These are phyloP conservation scores for Drosophila mojavensis DNA, from an alignment of 1,140 invertebrate species.

Conservation along the genomic window DNA sequence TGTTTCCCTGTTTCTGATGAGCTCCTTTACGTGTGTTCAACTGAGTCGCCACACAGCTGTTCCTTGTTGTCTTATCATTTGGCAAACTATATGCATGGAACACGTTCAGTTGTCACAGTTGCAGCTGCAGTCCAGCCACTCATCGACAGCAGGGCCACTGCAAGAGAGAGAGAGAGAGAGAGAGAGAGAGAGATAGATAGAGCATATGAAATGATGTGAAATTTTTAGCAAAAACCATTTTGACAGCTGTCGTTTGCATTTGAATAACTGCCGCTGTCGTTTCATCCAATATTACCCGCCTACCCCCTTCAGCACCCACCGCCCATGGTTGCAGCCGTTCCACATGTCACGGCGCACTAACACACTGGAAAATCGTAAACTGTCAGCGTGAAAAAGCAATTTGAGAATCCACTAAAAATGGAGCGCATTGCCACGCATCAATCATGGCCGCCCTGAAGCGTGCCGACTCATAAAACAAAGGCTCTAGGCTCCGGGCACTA, in stretches of 20 bases:
- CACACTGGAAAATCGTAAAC: conserved; percentile 55
- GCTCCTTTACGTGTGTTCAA: conserved; percentile 20
- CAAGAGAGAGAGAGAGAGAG: conserved; percentile 32
- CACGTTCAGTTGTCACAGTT: conserved; percentile 19
- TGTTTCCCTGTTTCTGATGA: not conserved
- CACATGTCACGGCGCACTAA: not conserved
- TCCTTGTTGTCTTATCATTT: conserved; percentile 52
- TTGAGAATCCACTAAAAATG: conserved; percentile 75
- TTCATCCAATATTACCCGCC: conserved; percentile 4
- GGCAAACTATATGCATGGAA: conserved; percentile 34
- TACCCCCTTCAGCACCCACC: too few relatives aligned
- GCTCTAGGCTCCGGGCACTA: not conserved
- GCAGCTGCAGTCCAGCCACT: conserved; percentile 39
- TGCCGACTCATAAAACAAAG: conserved; percentile 71
- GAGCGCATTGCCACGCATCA: conserved; percentile 54
- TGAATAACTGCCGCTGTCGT: conserved; percentile 72
- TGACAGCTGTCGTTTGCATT: conserved; percentile 82
- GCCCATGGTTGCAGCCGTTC: not conserved
- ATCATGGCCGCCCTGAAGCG: conserved; percentile 64
- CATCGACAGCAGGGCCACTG: conserved; percentile 56
- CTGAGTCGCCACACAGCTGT: conserved; percentile 15
- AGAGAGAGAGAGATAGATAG: conserved; percentile 19
- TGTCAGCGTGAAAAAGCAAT: conserved; percentile 79
- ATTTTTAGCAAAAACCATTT: conserved; percentile 73
- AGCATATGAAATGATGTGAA: conserved; percentile 47